Percentiles rank a stretch among this genome's conserved stretches.
Evolutionary conservation across 2,113 vertebrate genomes (phyloP).

Genomic region (Ovibos moschatus): DNA sequence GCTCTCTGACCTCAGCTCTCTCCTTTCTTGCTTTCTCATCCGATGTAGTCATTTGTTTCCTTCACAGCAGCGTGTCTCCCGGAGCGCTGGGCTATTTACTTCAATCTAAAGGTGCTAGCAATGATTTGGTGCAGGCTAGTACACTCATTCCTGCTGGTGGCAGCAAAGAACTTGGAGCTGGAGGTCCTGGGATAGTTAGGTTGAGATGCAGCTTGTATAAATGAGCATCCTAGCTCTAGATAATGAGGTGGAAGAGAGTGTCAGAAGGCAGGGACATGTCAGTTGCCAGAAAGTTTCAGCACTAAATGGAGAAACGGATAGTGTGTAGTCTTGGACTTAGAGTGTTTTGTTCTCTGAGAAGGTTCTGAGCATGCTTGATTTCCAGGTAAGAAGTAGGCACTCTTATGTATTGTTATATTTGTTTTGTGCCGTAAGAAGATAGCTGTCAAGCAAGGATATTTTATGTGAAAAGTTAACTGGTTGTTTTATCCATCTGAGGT

Average conservation of each 20-base stretch:
- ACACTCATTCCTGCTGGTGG: fast-evolving
- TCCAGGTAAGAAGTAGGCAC: not conserved
- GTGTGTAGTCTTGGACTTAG: not conserved
- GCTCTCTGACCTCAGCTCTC: not conserved
- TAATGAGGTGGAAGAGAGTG: not conserved
- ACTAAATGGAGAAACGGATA: not conserved
- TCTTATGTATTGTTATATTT: not conserved
- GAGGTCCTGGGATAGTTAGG: too few species aligned
- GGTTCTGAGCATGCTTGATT: not conserved
- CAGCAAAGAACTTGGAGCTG: not conserved
- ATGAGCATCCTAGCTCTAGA: not conserved
- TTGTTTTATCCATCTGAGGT: not conserved
- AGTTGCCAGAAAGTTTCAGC: not conserved
- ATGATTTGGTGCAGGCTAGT: not conserved
- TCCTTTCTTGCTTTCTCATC: not conserved
- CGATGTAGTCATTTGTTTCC: not conserved
- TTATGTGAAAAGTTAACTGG: not conserved
- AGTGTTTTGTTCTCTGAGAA: not conserved
- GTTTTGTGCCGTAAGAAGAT: not conserved
- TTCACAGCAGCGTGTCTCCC: not conserved
- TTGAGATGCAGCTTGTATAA: not conserved
- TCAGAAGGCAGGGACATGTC: not conserved
- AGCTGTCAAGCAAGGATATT: not conserved
- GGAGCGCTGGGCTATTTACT: not conserved
- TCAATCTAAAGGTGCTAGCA: not conserved